These are phyloP conservation scores for Macrophya annulata DNA, from an alignment of 2,888 invertebrate genomes.

Conservation along the genomic window DNA sequence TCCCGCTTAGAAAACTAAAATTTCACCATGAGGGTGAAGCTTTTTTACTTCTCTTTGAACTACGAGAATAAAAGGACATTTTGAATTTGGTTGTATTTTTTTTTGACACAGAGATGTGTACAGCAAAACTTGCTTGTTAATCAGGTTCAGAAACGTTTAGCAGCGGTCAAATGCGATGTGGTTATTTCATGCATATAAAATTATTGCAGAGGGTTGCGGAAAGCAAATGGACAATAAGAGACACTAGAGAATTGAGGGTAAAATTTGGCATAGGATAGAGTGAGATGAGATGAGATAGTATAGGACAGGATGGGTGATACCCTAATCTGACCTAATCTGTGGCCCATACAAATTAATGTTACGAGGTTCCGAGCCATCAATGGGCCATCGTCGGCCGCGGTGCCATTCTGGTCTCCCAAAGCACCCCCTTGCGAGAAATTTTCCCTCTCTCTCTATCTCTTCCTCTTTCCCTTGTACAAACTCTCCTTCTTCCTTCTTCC, in stretches of 20 bases:
- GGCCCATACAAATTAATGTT: slow-evolving; percentile 73
- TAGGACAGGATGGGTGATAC: slow-evolving; percentile 59
- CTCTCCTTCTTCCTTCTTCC: slow-evolving; percentile 37
- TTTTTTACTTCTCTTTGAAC: neutral
- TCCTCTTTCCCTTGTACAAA: slow-evolving; percentile 51
- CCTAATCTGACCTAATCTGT: slow-evolving; percentile 70
- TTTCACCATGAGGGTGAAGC: neutral
- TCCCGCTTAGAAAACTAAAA: neutral
- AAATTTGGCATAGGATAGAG: slow-evolving; percentile 29
- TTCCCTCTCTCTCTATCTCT: slow-evolving; percentile 57
- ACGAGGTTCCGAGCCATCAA: slow-evolving; percentile 68
- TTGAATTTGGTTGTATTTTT: neutral
- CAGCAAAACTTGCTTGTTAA: no score
- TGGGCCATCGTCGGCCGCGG: slow-evolving; percentile 66
- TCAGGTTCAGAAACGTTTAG: neutral
- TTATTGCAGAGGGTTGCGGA: neutral
- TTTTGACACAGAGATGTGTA: neutral
- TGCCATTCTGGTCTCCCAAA: slow-evolving; percentile 71
- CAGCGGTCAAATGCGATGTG: neutral
- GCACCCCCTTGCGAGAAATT: slow-evolving; percentile 66
- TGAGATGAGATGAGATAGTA: slow-evolving; percentile 33
- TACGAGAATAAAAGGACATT: neutral
- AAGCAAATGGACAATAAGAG: neutral
- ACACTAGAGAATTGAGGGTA: neutral
- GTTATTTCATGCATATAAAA: neutral